These are phyloP conservation scores for Hystrix cristata DNA, from an alignment of 2,113 vertebrate genomes.

Conservation along the genomic window DNA sequence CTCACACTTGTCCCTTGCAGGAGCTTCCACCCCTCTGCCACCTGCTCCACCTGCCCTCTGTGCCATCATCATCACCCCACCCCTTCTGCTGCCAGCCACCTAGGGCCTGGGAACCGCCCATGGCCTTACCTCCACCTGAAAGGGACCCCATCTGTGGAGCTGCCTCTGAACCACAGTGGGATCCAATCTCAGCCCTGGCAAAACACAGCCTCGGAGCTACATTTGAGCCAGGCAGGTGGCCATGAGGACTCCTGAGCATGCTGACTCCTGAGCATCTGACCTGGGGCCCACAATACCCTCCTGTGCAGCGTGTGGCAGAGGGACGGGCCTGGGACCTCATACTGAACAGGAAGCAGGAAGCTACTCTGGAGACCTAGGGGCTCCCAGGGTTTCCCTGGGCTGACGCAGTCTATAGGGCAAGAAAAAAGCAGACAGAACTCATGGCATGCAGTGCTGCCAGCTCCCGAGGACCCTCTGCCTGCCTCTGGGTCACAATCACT, in stretches of 20 bases:
- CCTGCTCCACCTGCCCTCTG: neutral
- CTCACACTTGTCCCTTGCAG: neutral
- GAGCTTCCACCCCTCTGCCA: neutral
- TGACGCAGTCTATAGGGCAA: neutral
- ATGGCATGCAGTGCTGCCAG: neutral
- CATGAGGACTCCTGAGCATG: neutral
- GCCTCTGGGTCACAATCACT: neutral
- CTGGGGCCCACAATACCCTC: neutral
- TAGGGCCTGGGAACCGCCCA: fast-evolving
- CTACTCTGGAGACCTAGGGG: no score
- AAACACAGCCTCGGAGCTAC: neutral
- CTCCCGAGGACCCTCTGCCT: neutral
- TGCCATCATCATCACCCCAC: no score
- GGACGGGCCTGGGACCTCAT: neutral
- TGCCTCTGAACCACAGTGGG: neutral
- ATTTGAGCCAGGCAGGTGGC: neutral
- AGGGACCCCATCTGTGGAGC: neutral
- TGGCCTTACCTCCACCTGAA: neutral
- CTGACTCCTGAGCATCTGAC: neutral
- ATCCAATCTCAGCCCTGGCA: neutral
- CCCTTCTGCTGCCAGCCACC: no score
- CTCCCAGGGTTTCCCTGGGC: neutral
- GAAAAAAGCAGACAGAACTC: neutral
- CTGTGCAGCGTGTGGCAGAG: no score
- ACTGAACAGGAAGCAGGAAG: neutral